Evolutionary conservation across 2,113 vertebrate species (phyloP).

Genomic region (Heterocephalus glaber): DNA sequence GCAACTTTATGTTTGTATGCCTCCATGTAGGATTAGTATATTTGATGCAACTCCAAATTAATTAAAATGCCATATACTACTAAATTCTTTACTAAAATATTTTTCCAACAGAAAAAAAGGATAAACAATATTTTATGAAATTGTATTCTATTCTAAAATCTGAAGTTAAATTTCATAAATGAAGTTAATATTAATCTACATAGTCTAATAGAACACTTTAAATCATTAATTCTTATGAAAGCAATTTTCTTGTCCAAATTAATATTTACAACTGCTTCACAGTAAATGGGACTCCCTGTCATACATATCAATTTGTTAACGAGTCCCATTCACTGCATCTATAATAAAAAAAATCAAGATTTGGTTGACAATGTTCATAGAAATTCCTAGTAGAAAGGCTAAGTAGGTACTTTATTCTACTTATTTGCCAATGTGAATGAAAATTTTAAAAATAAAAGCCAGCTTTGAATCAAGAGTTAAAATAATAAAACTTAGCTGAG

Average conservation of each 20-base stretch:
- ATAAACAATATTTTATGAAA: neutral
- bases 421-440: neutral
- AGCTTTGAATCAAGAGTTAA: constrained; percentile 25
- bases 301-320: neutral
- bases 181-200: neutral
- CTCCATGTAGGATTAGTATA: neutral
- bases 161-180: neutral
- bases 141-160: neutral
- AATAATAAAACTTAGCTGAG: constrained; percentile 62
- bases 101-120: neutral
- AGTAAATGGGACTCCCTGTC: neutral
- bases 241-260: constrained; percentile 16
- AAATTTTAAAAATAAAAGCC: constrained; percentile 21
- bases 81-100: neutral
- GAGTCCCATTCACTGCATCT: neutral
- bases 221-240: constrained; percentile 39
- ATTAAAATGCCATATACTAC: constrained; percentile 31
- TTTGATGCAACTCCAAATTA: constrained; percentile 16
- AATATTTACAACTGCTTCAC: neutral
- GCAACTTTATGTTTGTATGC: neutral
- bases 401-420: neutral
- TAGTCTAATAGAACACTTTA: constrained; percentile 1
- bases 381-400: neutral
- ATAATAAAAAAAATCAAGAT: neutral
- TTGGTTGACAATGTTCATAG: neutral